phyloP scores from a whole-genome alignment of 1,140 invertebrate species.

The Trissolcus basalis region DNA sequence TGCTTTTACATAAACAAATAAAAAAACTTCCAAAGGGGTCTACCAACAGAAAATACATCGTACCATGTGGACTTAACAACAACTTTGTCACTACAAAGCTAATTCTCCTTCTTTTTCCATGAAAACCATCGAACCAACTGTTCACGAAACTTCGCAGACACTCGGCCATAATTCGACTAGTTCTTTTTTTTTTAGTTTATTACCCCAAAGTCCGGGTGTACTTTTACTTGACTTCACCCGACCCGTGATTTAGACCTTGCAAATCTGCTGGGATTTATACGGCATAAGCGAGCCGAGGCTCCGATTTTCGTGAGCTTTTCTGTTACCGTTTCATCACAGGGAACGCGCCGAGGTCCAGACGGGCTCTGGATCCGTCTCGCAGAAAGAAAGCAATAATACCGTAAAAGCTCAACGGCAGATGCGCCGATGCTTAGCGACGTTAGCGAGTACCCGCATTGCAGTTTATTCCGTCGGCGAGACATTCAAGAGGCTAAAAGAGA shows the following conservation, averaged over 20 bases:
- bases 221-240: conserved; percentile 44
- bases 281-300: conserved; percentile 45
- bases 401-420: conserved; percentile 55
- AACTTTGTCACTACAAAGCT: too few species aligned
- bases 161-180: conserved; percentile 33
- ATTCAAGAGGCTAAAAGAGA: conserved; percentile 42
- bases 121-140: conserved; percentile 13
- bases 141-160: conserved; percentile 35
- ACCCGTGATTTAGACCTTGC: conserved; percentile 50
- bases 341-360: conserved; percentile 23
- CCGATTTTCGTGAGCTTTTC: conserved; percentile 50
- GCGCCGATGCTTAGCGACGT: conserved; percentile 46
- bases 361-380: conserved; percentile 35
- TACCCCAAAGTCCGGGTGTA: conserved; percentile 36
- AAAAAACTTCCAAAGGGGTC: too few species aligned
- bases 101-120: too few species aligned
- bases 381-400: conserved; percentile 57
- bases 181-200: conserved; percentile 25
- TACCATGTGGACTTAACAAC: too few species aligned
- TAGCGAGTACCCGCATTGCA: conserved; percentile 53
- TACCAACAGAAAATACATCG: too few species aligned
- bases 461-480: conserved; percentile 38
- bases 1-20: too few species aligned
- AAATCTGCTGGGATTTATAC: conserved; percentile 61
- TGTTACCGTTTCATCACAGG: conserved; percentile 45